Conservation (phyloP, 2,113 vertebrate species). For the Paracanthobrama guichenoti region DNA sequence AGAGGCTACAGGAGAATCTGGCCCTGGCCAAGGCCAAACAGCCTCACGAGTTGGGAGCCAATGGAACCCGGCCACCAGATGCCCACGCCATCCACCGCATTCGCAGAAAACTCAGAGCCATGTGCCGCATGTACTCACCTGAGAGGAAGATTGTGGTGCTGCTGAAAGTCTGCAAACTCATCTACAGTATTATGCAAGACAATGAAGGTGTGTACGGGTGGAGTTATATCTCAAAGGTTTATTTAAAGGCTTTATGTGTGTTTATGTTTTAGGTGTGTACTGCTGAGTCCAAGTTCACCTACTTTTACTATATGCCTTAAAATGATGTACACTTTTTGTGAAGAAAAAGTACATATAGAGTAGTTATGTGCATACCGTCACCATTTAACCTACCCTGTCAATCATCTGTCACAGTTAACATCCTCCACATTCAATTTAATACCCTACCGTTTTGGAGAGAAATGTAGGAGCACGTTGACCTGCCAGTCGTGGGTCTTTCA, state of each 20-base stretch:
- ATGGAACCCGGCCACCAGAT: conserved; percentile 82
- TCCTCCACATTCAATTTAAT: no score
- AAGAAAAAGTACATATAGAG: no score
- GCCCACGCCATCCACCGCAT: conserved; percentile 87
- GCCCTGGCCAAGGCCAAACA: conserved; percentile 83
- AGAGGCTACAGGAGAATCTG: conserved; percentile 88
- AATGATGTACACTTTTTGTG: no score
- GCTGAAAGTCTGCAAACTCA: conserved; percentile 90
- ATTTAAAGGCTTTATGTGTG: not conserved
- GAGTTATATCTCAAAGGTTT: not conserved
- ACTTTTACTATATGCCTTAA: not conserved
- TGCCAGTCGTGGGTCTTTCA: no score
- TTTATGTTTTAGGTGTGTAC: not conserved
- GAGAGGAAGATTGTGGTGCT: conserved; percentile 92
- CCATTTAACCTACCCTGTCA: no score
- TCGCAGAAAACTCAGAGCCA: conserved; percentile 86
- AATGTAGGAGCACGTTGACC: no score
- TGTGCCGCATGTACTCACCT: conserved; percentile 94
- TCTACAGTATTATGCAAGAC: conserved; percentile 95
- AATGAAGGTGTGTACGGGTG: conserved; percentile 82
- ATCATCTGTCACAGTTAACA: no score
- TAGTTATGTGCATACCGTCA: no score
- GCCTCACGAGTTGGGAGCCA: conserved; percentile 89
- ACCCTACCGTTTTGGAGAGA: no score
- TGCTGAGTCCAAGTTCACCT: not conserved